These are phyloP conservation scores for Nematostella vectensis DNA, from an alignment of 92 coral and sea anemone genomes.

Conservation along the genomic window DNA sequence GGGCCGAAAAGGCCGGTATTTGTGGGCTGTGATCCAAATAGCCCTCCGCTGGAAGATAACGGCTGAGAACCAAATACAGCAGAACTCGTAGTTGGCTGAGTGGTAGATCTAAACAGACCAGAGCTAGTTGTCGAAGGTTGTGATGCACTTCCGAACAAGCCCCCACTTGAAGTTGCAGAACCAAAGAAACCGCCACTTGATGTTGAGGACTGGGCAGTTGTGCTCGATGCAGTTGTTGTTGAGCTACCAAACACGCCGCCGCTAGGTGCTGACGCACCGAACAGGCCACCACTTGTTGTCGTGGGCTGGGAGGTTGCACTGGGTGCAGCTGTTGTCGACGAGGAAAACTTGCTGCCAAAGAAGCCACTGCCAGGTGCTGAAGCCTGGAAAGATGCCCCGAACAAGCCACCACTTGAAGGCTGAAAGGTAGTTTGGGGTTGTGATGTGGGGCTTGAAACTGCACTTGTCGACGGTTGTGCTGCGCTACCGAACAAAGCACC, in stretches of 20 bases:
- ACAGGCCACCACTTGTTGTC: background rate
- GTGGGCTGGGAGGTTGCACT: background rate
- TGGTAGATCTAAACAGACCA: constrained; percentile 6
- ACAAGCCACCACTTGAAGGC: no score
- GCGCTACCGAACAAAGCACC: no score
- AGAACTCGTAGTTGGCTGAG: constrained; percentile 2
- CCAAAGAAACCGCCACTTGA: constrained; percentile 21
- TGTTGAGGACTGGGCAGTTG: constrained; percentile 2
- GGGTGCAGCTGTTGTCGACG: background rate
- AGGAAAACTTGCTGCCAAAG: background rate
- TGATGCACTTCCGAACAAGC: no score
- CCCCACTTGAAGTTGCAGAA: constrained; percentile 12
- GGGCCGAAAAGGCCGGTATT: constrained; percentile 1
- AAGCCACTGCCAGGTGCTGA: no score
- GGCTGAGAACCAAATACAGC: no score
- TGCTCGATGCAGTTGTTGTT: constrained; percentile 5
- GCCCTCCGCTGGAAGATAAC: constrained; percentile 11
- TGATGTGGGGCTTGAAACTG: background rate
- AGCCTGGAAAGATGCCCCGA: no score
- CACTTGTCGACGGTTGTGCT: no score
- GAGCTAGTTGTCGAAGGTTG: background rate
- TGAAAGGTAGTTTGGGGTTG: background rate
- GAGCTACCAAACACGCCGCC: no score
- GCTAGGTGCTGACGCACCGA: constrained; percentile 5
- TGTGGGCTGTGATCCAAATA: constrained; percentile 1